These are phyloP conservation scores for Ptilodon capucinus DNA, from an alignment of 2,888 invertebrate genomes.

Conservation along the genomic window DNA sequence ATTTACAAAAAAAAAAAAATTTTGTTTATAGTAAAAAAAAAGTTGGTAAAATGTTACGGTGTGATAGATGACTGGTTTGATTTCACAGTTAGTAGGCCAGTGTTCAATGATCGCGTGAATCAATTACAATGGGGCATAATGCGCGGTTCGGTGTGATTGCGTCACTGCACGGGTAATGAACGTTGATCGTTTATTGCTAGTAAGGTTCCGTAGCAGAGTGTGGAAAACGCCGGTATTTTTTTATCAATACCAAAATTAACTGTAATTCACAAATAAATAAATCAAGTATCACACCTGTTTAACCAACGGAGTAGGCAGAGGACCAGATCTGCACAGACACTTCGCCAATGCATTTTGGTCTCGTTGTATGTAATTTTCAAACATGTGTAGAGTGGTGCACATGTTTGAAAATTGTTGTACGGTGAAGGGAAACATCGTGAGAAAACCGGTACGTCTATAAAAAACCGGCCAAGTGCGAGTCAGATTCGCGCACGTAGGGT, in stretches of 20 bases:
- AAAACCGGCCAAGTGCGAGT: no score
- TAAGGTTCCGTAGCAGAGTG: background rate
- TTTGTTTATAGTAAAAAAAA: background rate
- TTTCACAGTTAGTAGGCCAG: conserved; percentile 31
- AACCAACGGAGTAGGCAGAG: no score
- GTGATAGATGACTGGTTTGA: conserved; percentile 17
- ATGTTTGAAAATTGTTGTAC: no score
- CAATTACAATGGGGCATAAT: conserved; percentile 32
- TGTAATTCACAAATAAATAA: no score
- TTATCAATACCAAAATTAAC: background rate
- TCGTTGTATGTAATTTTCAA: no score
- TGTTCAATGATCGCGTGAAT: conserved; percentile 33
- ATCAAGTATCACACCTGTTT: no score
- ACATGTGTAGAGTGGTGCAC: no score
- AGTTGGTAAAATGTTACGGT: conserved; percentile 9
- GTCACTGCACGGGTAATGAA: conserved; percentile 15
- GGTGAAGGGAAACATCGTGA: no score
- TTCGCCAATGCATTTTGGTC: no score
- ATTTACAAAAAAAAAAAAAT: background rate
- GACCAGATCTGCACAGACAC: no score
- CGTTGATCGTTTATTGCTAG: background rate
- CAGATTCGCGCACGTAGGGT: no score
- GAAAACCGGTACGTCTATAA: no score
- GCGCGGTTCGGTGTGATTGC: conserved; percentile 26
- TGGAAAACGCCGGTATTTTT: background rate